These are phyloP conservation scores for Bursaphelenchus okinawaensis DNA, from an alignment of 2,888 invertebrate genomes.

Conservation along the genomic window DNA sequence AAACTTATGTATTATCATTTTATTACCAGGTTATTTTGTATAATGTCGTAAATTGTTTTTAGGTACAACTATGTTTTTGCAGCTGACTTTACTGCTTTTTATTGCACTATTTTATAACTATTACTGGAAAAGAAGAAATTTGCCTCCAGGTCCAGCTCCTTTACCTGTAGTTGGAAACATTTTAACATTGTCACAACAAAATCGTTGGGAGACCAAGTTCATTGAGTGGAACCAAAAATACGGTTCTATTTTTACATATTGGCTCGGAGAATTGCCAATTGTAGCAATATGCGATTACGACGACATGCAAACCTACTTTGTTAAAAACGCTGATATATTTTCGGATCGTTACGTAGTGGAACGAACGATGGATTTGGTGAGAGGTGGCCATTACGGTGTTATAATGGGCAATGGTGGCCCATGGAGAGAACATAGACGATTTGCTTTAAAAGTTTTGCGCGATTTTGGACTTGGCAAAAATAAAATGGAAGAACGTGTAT, in stretches of 20 bases:
- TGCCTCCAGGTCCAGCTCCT: constrained; percentile 15
- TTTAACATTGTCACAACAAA: neutral
- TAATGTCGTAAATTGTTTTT: no score
- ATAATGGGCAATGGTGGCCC: neutral
- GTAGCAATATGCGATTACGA: constrained; percentile 13
- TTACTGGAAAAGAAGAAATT: constrained; percentile 14
- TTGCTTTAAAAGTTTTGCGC: constrained; percentile 14
- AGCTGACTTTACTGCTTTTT: no score
- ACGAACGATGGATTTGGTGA: neutral
- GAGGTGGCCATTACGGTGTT: neutral
- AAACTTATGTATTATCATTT: no score
- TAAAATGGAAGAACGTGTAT: constrained; percentile 18
- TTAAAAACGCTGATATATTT: neutral
- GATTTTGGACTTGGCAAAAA: constrained; percentile 24
- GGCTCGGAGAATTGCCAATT: constrained; percentile 16
- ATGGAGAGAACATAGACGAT: constrained; percentile 20
- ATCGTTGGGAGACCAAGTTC: constrained; percentile 9
- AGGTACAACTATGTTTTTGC: no score
- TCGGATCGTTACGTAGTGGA: neutral
- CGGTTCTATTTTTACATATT: constrained; percentile 17
- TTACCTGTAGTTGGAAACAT: constrained; percentile 14
- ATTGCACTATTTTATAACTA: constrained; percentile 11
- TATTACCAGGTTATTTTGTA: no score
- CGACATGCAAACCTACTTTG: neutral
- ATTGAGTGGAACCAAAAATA: constrained; percentile 15